Evolutionary conservation across 2,888 invertebrate species (phyloP), one percentile per base, ranked within the genome.

Genomic region (Folsomia candida): DNA sequence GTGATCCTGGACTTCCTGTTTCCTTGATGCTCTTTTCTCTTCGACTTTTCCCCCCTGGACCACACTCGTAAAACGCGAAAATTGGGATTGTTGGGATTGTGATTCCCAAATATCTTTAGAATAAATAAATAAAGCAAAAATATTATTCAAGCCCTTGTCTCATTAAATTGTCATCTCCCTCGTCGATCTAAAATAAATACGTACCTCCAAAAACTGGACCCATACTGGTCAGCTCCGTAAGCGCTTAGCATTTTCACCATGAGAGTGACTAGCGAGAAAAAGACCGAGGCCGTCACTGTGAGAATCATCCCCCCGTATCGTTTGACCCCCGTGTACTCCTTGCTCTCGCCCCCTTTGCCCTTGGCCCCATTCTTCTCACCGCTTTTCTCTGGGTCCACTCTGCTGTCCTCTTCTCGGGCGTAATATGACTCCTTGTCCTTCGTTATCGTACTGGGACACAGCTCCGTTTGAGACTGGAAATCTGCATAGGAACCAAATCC

Each of bases 281-380:
- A 71, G 9, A 77, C 68, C 67, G 72, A 72, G 24, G 77, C 73
- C 2, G 67, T 47, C 20, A 77, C 67, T 47, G 78, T 77, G 27
- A 78, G 51, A 2, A 77, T 20, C 37, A 78, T 72, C 11, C 78
- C 78, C 3, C 69, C 63, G 67, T 77, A 78, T 54, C 66, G 69
- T 51, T 72, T 75, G 6, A 72, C 26, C 22, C 76, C 76, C 67
- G 29, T 70, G 62, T 75, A 75, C 37, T 68, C 71, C 18, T 71
- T 73, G n/a, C n/a, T n/a, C n/a, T n/a, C n/a, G n/a, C n/a, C n/a
- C n/a, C n/a, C n/a, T n/a, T n/a, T n/a, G n/a, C n/a, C n/a, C 47
- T 47, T 47, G 9, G 9, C 9, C 9, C 47, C 47, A 11, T 47
- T 47, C 47, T 47, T 18, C 18, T 57, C 20, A 4, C n/a, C 18